Base-by-base conservation (phyloP, 2,113 vertebrate genomes). In the Gallinago jamesoni region DNA sequence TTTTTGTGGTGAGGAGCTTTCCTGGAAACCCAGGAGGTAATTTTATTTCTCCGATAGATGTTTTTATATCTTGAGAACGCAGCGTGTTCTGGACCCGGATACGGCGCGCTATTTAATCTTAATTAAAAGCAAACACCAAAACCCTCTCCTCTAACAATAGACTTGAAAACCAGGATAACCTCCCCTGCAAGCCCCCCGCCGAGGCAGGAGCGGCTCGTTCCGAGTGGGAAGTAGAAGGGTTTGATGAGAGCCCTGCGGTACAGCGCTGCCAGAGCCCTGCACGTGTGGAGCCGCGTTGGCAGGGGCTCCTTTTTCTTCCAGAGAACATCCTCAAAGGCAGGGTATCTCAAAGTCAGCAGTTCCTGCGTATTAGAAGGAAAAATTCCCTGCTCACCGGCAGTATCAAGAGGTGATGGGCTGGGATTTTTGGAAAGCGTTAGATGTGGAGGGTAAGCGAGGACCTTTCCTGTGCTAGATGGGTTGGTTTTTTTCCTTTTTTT, bases 111-210 rank as follows among this genome's bases (percentile, higher is more conserved):
- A 86, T 90, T 96, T 83, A 70, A 83, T 79, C 70, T 94, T 88
- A 90, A 96, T 96, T 93, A 85, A 93, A 82, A 93, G 87, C 92
- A 83, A 91, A 75, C 39, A 72, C 59, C 67, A 60, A 79, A 89
- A 14, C 79, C 35, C 37, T 91, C 77, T 87, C 8, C 0, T 74
- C 12, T 60, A 84, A 45, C 53, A 28, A 66, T 27, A 28, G 4
- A 1, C 75, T 69, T 66, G 68, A 39, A 52, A 78, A 92, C 45
- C 15, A 12, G 79, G 53, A 14, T 81, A n/a, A 59, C 12, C 20
- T 47, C 55, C 25, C 37, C 41, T 31, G 57, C 62, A 41, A 77
- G 78, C 2, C 3, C 3, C 1, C 2, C 33, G 82, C 81, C 3
- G 35, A 55, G 78, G 77, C 77, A 18, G 85, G 75, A 77, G 59